Evolutionary conservation across 2,888 invertebrate genomes (phyloP).

Genomic region (Drosophila bunnanda): DNA sequence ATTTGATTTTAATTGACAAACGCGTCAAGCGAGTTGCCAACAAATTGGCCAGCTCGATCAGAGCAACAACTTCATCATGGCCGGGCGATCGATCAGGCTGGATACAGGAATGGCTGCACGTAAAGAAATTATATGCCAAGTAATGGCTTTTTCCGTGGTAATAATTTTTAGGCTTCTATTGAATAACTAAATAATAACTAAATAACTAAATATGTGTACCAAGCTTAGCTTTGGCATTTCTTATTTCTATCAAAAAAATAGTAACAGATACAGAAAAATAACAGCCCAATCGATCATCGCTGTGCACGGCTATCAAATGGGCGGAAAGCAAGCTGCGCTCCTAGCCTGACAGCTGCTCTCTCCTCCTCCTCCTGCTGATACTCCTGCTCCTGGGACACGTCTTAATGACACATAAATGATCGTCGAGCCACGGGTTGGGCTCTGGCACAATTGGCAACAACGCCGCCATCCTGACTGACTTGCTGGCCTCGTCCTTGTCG

Average conservation of each 20-base stretch:
- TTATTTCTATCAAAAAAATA: no score
- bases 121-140: neutral
- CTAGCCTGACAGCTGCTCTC: constrained; percentile 51
- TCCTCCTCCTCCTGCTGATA: constrained; percentile 19
- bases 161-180: no score
- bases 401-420: constrained; percentile 78
- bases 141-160: neutral
- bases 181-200: no score
- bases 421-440: constrained; percentile 60
- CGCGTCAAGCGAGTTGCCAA: constrained; percentile 75
- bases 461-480: constrained; percentile 41
- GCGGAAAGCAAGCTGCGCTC: constrained; percentile 68
- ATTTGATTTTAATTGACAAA: constrained; percentile 82
- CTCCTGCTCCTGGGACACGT: constrained; percentile 26
- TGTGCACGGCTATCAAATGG: constrained; percentile 48
- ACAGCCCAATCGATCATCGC: neutral
- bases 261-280: no score
- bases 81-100: constrained; percentile 40
- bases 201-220: no score
- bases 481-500: constrained; percentile 48
- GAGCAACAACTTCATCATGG: constrained; percentile 41
- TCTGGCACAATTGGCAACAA: constrained; percentile 63
- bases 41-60: constrained; percentile 68
- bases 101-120: neutral
- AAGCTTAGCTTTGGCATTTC: no score